phyloP scores from a whole-genome alignment of 2,888 invertebrate genomes.

The Xanthia togata region DNA sequence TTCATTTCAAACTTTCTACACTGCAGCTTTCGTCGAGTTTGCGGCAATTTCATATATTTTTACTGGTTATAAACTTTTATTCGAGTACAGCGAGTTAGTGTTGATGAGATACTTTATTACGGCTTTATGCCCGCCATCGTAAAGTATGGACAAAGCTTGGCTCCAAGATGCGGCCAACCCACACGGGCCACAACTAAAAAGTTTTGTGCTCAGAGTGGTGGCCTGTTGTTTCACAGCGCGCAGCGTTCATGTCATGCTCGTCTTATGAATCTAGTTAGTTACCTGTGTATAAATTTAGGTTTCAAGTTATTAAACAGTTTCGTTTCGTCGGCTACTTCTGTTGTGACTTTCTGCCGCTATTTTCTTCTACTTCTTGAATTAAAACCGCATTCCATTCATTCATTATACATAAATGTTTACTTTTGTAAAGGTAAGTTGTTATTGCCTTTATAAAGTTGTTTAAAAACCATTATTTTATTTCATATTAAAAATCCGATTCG shows the following conservation, averaged over 20 bases:
- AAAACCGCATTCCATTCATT: not conserved
- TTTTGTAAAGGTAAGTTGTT: not conserved
- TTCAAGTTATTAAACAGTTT: constrained; percentile 21
- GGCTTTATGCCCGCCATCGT: constrained; percentile 62
- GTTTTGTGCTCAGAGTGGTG: constrained; percentile 29
- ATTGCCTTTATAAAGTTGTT: not conserved
- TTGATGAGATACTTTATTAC: constrained; percentile 77
- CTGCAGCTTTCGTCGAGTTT: constrained; percentile 23
- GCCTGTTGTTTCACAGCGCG: constrained; percentile 16
- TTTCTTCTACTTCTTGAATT: not conserved
- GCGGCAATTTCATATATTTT: constrained; percentile 69
- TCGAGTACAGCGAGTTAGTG: constrained; percentile 72
- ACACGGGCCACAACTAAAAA: constrained; percentile 41
- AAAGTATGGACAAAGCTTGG: constrained; percentile 58
- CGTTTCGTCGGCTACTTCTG: not conserved
- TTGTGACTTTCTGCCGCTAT: not conserved
- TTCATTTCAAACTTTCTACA: constrained; percentile 54
- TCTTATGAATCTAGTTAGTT: constrained; percentile 19
- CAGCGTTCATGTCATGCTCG: not conserved
- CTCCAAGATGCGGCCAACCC: constrained; percentile 37
- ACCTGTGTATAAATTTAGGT: constrained; percentile 10
- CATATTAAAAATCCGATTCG: not conserved
- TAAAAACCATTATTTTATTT: not conserved
- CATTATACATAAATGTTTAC: not conserved
- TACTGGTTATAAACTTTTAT: constrained; percentile 80